Conservation (phyloP, 2,888 invertebrate species). For the Athalia circularis region DNA sequence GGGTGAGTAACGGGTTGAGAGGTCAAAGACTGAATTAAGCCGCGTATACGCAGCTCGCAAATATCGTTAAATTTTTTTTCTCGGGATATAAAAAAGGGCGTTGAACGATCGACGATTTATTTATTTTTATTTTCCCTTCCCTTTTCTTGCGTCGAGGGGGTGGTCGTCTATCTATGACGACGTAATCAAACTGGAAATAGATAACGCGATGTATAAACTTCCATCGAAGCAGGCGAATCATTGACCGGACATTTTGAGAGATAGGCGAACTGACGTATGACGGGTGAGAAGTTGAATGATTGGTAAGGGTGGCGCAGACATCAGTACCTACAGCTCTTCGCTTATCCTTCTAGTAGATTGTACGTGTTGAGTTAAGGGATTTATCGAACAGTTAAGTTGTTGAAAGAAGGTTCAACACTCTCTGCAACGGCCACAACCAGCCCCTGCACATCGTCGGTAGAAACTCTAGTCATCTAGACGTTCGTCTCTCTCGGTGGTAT, state of each 20-base stretch:
- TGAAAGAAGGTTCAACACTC: slow-evolving; percentile 39
- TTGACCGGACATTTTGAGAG: background rate
- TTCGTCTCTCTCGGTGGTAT: slow-evolving; percentile 20
- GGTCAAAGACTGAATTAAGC: too few relatives aligned
- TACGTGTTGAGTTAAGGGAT: slow-evolving; percentile 55
- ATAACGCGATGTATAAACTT: background rate
- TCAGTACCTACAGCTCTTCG: slow-evolving; percentile 56
- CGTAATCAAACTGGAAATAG: too few relatives aligned
- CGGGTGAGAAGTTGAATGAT: slow-evolving; percentile 51
- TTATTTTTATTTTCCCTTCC: too few relatives aligned
- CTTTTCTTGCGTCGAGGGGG: too few relatives aligned
- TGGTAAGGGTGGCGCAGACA: slow-evolving; percentile 54
- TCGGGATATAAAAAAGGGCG: too few relatives aligned
- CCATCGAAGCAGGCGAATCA: background rate
- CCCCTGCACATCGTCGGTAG: slow-evolving; percentile 21
- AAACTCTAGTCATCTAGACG: slow-evolving; percentile 25
- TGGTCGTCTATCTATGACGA: too few relatives aligned
- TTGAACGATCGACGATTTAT: too few relatives aligned
- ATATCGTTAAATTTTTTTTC: too few relatives aligned
- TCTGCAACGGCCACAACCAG: background rate
- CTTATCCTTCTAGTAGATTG: slow-evolving; percentile 59
- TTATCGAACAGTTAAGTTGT: slow-evolving; percentile 61
- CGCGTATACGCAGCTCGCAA: too few relatives aligned
- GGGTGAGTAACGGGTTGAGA: too few relatives aligned
- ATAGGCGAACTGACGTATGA: background rate